Percentiles rank a stretch among this genome's conserved stretches.
These are phyloP conservation scores for Frankliniella fusca DNA, from an alignment of 2,888 invertebrate species.

Conservation along the genomic window DNA sequence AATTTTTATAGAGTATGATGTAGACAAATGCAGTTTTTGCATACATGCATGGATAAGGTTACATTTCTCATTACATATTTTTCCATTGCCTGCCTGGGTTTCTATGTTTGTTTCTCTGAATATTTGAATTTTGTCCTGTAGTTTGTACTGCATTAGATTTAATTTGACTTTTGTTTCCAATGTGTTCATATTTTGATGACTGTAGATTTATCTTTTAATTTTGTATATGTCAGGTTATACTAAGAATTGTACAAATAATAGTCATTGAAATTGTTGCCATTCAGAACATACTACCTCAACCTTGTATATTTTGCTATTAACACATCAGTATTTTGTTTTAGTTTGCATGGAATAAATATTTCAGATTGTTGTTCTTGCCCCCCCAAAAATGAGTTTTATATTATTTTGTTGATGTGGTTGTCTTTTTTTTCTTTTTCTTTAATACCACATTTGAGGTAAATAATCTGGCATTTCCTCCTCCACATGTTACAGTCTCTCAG, in stretches of 20 bases:
- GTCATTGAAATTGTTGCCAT: conserved; percentile 26
- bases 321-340: conserved; percentile 8
- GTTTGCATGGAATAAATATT: neutral
- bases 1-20: conserved; percentile 39
- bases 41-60: conserved; percentile 4
- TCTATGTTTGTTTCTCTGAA: neutral
- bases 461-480: neutral
- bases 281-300: conserved; percentile 23
- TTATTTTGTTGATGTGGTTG: neutral
- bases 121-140: conserved; percentile 11
- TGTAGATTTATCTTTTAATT: conserved; percentile 19
- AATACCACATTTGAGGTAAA: neutral
- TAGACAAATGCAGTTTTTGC: conserved; percentile 11
- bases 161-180: conserved; percentile 25
- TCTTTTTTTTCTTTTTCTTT: neutral
- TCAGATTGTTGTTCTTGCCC: neutral
- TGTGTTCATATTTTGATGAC: conserved; percentile 20
- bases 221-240: conserved; percentile 26
- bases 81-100: conserved; percentile 24
- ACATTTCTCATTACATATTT: conserved; percentile 23
- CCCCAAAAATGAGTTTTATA: neutral
- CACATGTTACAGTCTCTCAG: neutral
- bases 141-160: conserved; percentile 20
- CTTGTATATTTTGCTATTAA: conserved; percentile 25
- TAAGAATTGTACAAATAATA: conserved; percentile 25